Percentiles rank a stretch among this genome's conserved stretches.
These are phyloP conservation scores for Phenacoccus solenopsis DNA, from an alignment of 1,140 invertebrate species.

Conservation along the genomic window DNA sequence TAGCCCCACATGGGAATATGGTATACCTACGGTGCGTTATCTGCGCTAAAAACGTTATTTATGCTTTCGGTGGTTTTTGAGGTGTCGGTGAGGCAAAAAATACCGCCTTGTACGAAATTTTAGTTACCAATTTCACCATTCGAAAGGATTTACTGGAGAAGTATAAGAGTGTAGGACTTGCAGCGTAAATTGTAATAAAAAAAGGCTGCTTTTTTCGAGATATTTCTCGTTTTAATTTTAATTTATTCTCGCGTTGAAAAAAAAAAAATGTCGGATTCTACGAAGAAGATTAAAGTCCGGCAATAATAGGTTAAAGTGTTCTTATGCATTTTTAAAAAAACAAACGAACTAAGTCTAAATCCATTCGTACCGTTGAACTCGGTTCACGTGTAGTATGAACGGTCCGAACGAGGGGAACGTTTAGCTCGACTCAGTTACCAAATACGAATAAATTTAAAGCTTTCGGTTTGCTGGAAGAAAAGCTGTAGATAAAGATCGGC, in stretches of 20 bases:
- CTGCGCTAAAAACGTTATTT: not conserved
- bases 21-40: not conserved
- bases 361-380: no score
- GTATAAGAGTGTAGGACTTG: not conserved
- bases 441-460: not conserved
- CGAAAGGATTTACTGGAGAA: not conserved
- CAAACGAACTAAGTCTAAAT: not conserved
- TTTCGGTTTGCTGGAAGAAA: not conserved
- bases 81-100: no score
- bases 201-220: not conserved
- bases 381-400: no score
- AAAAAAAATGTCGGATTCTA: not conserved
- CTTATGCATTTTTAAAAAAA: constrained; percentile 3
- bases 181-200: no score
- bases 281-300: not conserved
- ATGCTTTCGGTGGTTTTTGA: not conserved
- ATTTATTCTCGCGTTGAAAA: not conserved
- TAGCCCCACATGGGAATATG: not conserved
- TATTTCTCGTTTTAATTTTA: not conserved
- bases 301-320: not conserved
- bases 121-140: not conserved
- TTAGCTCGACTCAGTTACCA: not conserved
- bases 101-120: not conserved
- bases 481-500: not conserved
- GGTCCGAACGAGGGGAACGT: not conserved